phyloP scores from a whole-genome alignment of 2,888 invertebrate species.

The Melangyna quadrimaculata region DNA sequence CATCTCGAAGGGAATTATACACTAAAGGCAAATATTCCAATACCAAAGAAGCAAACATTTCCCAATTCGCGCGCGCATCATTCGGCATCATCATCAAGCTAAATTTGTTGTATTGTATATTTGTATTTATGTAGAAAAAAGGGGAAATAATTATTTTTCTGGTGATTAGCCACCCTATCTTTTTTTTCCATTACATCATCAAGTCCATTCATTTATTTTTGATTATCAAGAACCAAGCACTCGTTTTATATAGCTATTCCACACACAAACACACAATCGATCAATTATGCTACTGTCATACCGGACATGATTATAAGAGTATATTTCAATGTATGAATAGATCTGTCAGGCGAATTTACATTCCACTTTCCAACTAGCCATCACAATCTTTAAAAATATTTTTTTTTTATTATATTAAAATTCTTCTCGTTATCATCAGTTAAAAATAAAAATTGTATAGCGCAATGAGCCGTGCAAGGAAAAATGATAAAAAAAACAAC shows the following conservation, averaged over 20 bases:
- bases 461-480: constrained; percentile 26
- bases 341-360: constrained; percentile 52
- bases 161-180: constrained; percentile 60
- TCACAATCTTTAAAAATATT: constrained; percentile 13
- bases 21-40: not conserved
- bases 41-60: constrained; percentile 17
- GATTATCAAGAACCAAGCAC: constrained; percentile 25
- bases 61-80: constrained; percentile 53
- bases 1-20: constrained; percentile 25
- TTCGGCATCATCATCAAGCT: not conserved
- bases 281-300: constrained; percentile 65
- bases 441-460: constrained; percentile 45
- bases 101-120: constrained; percentile 26
- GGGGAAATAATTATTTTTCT: constrained; percentile 62
- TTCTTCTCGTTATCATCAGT: constrained; percentile 43
- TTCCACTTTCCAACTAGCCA: constrained; percentile 5
- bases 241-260: not conserved
- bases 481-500: constrained; percentile 1
- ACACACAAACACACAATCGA: constrained; percentile 30
- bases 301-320: constrained; percentile 44
- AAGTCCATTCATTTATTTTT: constrained; percentile 42
- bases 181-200: constrained; percentile 58
- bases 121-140: not conserved
- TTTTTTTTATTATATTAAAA: constrained; percentile 59
- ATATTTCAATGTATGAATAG: constrained; percentile 45